Base-by-base conservation (phyloP, 2,888 invertebrate species). In the Lampropteryx suffumata region DNA sequence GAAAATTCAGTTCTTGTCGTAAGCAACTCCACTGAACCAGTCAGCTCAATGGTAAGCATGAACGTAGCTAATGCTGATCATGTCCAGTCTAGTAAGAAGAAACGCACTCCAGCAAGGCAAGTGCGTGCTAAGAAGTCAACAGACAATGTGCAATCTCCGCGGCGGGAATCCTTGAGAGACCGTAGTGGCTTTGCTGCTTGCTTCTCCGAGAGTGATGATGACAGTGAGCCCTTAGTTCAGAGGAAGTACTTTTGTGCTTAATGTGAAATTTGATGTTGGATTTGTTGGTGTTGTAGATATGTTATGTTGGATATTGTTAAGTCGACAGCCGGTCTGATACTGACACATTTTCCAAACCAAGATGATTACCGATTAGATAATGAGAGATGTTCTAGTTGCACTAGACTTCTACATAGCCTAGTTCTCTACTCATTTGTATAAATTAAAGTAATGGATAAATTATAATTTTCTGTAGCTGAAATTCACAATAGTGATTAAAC, bases 201-300 rank as follows among this genome's bases (percentile, higher is more conserved):
- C 60, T 89, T 90, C 59, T 84, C 89, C 0, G 89, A 89, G 55
- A 88, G 86, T 78, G 89, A 86, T 30, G 80, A 84, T 55, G 87
- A 87, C 43, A 76, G 74, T 77, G 79, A 79, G 64, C 82, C 80
- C 7, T 62, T 81, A 14, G 76, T 80, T 50, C 78, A 77, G 42
- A 69, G 75, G 35, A 86, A 83, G 61, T 87, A 78, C 55, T 86
- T 87, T 65, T 80, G 81, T 72, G 76, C 71, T 47, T 60, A 44
- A 57, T 26, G 40, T 49, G 34, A 17, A 50, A 41, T 55, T 41
- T 45, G 36, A 51, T n/a, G 7, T 17, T 17, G 28, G 17, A 17
- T 6, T 44, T 26, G 45, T 48, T 50, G 37, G 43, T 37, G 51
- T 46, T 50, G 40, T 59, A 51, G 46, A 51, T 37, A 51, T 36